A percentile compares a stretch with the other conserved stretches of the same genome.
These are phyloP conservation scores for Cosmorhoe ocellata DNA, from an alignment of 2,888 invertebrate genomes.

Conservation along the genomic window DNA sequence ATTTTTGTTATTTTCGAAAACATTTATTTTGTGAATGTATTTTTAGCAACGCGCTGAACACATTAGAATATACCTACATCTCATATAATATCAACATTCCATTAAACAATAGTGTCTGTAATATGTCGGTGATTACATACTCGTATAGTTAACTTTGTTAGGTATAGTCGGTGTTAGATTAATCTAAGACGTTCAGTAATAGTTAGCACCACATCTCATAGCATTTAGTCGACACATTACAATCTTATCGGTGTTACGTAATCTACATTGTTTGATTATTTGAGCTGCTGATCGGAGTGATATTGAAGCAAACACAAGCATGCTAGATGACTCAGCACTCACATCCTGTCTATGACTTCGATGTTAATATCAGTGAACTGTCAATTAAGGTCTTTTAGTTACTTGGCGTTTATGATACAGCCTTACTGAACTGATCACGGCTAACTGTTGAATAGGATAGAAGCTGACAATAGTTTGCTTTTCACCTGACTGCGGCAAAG, in stretches of 20 bases:
- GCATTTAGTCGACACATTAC: slow-evolving; percentile 10
- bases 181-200: slow-evolving; percentile 6
- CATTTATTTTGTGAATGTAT: no score
- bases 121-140: no score
- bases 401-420: slow-evolving; percentile 29
- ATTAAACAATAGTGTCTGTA: no score
- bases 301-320: no score
- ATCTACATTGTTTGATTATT: slow-evolving; percentile 30
- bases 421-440: background rate
- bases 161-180: slow-evolving; percentile 10
- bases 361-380: slow-evolving; percentile 35
- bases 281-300: no score
- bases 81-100: slow-evolving; percentile 1
- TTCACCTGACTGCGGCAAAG: background rate
- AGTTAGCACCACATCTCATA: slow-evolving; percentile 17
- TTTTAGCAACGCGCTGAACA: no score
- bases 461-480: background rate
- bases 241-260: slow-evolving; percentile 29
- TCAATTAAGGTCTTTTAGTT: slow-evolving; percentile 48
- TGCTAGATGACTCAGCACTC: no score
- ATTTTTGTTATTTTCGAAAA: no score
- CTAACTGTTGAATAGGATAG: background rate
- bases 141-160: background rate
- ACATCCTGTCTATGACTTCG: background rate
- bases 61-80: no score